Conservation (phyloP, 2,888 invertebrate species). For the Dascillus cervinus region DNA sequence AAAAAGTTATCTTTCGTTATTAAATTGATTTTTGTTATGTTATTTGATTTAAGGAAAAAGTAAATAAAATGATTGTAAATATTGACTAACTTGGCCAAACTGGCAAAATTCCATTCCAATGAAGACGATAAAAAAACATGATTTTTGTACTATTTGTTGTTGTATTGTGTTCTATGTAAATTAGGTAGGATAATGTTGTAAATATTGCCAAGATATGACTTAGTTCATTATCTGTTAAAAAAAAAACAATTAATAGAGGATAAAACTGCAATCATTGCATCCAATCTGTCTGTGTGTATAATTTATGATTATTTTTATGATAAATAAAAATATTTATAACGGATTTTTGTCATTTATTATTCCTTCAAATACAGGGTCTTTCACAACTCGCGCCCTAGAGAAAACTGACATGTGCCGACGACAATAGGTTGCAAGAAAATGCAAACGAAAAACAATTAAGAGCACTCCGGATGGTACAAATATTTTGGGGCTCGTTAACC, state of each 20-base stretch:
- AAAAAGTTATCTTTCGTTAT: constrained; percentile 5
- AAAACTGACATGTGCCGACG: no score
- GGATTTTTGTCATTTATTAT: constrained; percentile 6
- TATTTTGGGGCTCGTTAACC: no score
- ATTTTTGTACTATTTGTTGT: constrained; percentile 36
- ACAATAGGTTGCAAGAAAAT: no score
- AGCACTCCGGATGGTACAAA: no score
- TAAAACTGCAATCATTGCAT: constrained; percentile 29
- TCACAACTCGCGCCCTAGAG: no score
- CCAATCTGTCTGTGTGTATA: constrained; percentile 40
- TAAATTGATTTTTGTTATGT: constrained; percentile 13
- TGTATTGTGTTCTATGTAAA: constrained; percentile 40
- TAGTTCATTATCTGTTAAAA: constrained; percentile 38
- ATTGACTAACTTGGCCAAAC: constrained; percentile 25
- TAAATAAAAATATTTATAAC: constrained; percentile 42
- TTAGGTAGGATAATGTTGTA: constrained; percentile 34
- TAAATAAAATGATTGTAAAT: constrained; percentile 19
- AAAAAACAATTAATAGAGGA: no score
- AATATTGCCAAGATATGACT: constrained; percentile 40
- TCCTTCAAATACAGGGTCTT: not conserved
- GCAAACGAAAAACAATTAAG: no score
- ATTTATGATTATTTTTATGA: constrained; percentile 44
- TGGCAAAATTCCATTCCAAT: constrained; percentile 35
- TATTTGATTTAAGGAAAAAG: constrained; percentile 8
- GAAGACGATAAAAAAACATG: no score